Evolutionary conservation across 2,888 invertebrate species (phyloP), one percentile per base, ranked within the genome.

Genomic region (Stenolophus ochropezus): DNA sequence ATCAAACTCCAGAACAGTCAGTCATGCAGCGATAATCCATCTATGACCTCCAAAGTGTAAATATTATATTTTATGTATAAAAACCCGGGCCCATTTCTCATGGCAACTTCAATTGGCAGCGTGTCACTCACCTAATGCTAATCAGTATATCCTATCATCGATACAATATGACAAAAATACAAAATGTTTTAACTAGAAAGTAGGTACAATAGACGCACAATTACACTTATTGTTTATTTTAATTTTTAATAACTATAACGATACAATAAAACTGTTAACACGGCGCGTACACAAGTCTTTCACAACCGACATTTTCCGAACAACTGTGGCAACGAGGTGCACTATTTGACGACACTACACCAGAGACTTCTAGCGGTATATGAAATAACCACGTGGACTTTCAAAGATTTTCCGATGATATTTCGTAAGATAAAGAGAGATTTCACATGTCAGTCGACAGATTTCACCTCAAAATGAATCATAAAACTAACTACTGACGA

Each of bases 141-240:
- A 53, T 71, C 53, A 33, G 27, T 53, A 58, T 76, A 58, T 76
- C 76, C 76, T 76, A 76, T 76, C 79, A 79, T 78, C 78, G 69
- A 71, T 69, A 79, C 71, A 71, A 65, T 65, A 69, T 79, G 18
- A 65, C 69, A 79, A 79, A 56, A 16, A 76, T 76, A 56, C 18
- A 76, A 73, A 76, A 76, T 16, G 33, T 58, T 76, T 42, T 33
- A 76, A 33, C 56, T 76, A 58, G 5, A 76, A 76, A 27, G 21
- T 69, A 33, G 33, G 18, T 79, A 79, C 61, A 79, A 87, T 85
- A 86, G 84, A 84, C 83, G 83, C 83, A 86, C 81, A 77, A 83
- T 84, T 85, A 86, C 89, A 88, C 75, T 81, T 51, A 65, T 81
- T 75, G 33, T 75, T 74, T 74, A 73, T 73, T 58, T 58, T 14